Evolutionary conservation across 2,888 invertebrate species (phyloP).

Genomic region (Apantesis nais): DNA sequence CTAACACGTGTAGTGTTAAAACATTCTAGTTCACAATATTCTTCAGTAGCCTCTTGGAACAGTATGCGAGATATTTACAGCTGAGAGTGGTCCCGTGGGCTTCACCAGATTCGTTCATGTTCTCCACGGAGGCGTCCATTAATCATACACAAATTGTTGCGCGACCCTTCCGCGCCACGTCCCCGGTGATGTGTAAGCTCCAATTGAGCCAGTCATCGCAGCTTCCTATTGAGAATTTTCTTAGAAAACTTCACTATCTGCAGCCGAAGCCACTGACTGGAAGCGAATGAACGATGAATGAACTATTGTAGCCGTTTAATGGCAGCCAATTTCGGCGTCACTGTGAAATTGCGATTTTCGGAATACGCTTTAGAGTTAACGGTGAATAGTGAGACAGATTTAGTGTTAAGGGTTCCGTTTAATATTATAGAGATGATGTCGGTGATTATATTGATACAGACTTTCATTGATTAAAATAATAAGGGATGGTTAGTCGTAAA

Average conservation of each 20-base stretch:
- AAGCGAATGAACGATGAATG: constrained; percentile 52
- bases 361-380: background rate
- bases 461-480: background rate
- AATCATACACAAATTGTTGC: constrained; percentile 55
- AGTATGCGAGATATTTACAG: constrained; percentile 53
- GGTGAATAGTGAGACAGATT: background rate
- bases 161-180: constrained; percentile 43
- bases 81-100: constrained; percentile 65
- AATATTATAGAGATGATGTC: background rate
- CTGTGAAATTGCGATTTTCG: constrained; percentile 25
- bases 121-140: constrained; percentile 34
- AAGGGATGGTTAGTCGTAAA: background rate
- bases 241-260: constrained; percentile 47
- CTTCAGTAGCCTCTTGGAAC: constrained; percentile 8
- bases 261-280: constrained; percentile 39
- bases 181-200: constrained; percentile 64
- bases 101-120: constrained; percentile 34
- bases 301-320: constrained; percentile 33
- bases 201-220: constrained; percentile 73
- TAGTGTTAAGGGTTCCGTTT: background rate
- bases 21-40: background rate
- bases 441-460: background rate
- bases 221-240: constrained; percentile 56
- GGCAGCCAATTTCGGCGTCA: constrained; percentile 26
- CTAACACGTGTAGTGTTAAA: no score